Evolutionary conservation across 2,797 vertebrate species (phyloP).

Genomic region (Cottoperca gobio): DNA sequence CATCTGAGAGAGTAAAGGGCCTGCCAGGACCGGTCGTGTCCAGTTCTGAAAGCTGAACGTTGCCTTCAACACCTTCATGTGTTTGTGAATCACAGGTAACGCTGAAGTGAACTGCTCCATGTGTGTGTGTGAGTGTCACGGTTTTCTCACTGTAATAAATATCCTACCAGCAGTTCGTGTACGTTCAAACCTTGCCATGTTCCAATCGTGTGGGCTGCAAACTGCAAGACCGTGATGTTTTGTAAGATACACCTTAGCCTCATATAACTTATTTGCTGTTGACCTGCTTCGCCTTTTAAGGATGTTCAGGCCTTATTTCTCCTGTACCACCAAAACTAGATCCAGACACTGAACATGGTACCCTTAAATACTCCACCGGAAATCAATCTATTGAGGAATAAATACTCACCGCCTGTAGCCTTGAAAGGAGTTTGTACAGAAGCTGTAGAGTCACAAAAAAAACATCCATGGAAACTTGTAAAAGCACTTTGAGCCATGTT

Average conservation of each 20-base stretch:
- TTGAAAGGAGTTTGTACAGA: not conserved
- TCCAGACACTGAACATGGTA: not conserved
- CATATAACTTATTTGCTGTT: constrained; percentile 35
- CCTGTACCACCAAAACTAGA: not conserved
- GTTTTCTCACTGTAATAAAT: constrained; percentile 13
- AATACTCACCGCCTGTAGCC: not conserved
- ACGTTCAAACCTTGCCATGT: not conserved
- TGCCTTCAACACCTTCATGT: constrained; percentile 32
- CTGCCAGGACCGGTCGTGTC: constrained; percentile 31
- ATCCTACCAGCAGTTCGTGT: not conserved
- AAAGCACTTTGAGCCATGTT: not conserved
- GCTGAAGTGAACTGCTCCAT: too few species aligned
- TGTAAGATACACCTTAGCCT: constrained; percentile 48
- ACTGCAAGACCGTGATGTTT: not conserved
- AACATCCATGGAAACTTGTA: not conserved
- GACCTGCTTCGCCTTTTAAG: constrained; percentile 40
- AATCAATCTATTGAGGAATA: not conserved
- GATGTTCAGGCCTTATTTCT: constrained; percentile 6
- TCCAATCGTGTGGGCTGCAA: constrained; percentile 8
- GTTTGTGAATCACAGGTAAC: constrained; percentile 16
- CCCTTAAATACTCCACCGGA: not conserved
- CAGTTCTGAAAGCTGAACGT: constrained; percentile 44
- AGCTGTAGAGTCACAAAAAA: not conserved
- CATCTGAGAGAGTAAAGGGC: constrained; percentile 55
- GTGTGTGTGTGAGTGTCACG: too few species aligned